Conservation (phyloP, 2,888 invertebrate species). For the Callinectes sapidus region DNA sequence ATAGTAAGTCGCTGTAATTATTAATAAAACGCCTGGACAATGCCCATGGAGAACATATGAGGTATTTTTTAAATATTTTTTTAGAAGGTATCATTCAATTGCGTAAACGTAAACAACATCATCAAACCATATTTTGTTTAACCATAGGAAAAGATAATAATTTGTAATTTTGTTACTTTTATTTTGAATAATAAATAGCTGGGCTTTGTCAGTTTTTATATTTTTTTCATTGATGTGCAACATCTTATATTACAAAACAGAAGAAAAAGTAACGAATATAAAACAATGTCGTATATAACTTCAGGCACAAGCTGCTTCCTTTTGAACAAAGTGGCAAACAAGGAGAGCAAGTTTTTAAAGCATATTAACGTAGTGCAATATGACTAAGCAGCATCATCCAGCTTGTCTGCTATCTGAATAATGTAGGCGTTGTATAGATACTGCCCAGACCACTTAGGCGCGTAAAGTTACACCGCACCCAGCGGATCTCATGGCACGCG, state of each 20-base stretch:
- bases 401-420: not conserved
- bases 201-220: not conserved
- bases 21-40: not conserved
- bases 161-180: not conserved
- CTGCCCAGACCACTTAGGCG: not conserved
- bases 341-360: not conserved
- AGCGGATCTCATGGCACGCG: not conserved
- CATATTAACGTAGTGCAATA: not conserved
- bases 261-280: not conserved
- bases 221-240: not conserved
- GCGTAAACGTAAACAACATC: not conserved
- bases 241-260: not conserved
- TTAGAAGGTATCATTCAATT: not conserved
- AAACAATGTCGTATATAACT: too few species aligned
- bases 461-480: not conserved
- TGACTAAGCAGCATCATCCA: not conserved
- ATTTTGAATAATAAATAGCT: not conserved
- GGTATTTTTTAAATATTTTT: not conserved
- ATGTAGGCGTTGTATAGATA: not conserved
- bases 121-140: not conserved
- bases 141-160: not conserved
- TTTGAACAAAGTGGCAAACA: not conserved
- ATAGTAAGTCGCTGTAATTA: not conserved
- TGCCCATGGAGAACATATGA: not conserved
- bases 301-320: not conserved